Conservation (phyloP, 2,113 vertebrate species). For the Hemichromis elongatus region DNA sequence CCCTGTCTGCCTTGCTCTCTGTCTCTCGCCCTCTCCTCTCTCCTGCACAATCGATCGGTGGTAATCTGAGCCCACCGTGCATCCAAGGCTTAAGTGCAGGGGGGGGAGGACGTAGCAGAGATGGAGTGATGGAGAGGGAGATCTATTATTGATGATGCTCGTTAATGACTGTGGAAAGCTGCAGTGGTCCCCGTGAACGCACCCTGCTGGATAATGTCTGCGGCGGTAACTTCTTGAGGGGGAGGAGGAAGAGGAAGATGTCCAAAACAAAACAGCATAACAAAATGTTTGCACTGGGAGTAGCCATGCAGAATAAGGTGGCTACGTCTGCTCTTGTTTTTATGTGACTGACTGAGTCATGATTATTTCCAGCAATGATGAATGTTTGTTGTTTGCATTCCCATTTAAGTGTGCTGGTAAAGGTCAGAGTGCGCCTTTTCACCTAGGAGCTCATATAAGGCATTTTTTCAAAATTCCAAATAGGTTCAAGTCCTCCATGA, state of each 20-base stretch:
- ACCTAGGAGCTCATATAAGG: background rate
- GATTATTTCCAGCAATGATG: background rate
- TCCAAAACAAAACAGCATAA: conserved; percentile 39
- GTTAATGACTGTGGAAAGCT: conserved; percentile 73
- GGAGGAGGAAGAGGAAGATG: background rate
- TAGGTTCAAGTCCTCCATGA: background rate
- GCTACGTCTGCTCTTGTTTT: background rate
- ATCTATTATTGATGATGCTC: conserved; percentile 80
- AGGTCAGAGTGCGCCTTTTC: background rate
- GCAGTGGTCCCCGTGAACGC: conserved; percentile 44
- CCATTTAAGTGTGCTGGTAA: background rate
- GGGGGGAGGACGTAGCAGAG: conserved; percentile 39
- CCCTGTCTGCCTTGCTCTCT: background rate
- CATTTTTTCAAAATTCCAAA: background rate
- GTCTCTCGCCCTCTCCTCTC: conserved; percentile 16
- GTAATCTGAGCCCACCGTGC: conserved; percentile 70
- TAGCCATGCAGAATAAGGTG: background rate
- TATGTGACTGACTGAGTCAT: background rate
- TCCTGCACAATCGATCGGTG: conserved; percentile 63
- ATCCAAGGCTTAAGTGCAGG: conserved; percentile 69
- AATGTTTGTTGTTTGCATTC: background rate
- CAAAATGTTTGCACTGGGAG: conserved; percentile 7
- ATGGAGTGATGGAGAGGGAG: conserved; percentile 62
- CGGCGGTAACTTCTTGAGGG: conserved; percentile 16
- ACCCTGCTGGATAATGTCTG: conserved; percentile 46